Percentiles rank a stretch among this genome's conserved stretches.
Evolutionary conservation across 2,888 invertebrate species (phyloP).

Genomic region (Euproctis similis): DNA sequence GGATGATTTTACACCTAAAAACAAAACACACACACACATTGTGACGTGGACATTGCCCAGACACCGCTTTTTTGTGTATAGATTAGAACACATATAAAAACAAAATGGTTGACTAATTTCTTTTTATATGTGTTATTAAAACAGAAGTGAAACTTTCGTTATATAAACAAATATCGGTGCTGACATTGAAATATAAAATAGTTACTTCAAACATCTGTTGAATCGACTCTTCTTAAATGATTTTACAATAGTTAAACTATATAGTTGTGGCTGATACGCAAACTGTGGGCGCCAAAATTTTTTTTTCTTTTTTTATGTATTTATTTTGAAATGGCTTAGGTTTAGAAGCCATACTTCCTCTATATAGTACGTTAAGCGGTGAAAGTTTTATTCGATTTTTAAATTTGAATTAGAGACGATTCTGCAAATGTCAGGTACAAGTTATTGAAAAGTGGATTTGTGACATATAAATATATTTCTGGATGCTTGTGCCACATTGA

Average conservation of each 20-base stretch:
- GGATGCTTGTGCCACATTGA: slow-evolving; percentile 20
- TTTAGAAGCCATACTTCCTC: too few species aligned
- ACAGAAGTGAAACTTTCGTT: too few species aligned
- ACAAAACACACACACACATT: slow-evolving; percentile 67
- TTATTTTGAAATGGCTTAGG: too few species aligned
- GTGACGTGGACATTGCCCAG: slow-evolving; percentile 52
- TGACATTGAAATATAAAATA: slow-evolving; percentile 4
- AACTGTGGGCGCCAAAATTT: too few species aligned
- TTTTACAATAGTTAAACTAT: neutral
- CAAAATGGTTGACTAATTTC: too few species aligned
- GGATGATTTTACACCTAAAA: slow-evolving; percentile 75
- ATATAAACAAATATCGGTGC: slow-evolving; percentile 16
- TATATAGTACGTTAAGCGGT: neutral
- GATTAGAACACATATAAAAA: too few species aligned
- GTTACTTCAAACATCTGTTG: slow-evolving; percentile 16
- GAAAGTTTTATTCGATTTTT: neutral
- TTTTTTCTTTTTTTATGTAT: too few species aligned
- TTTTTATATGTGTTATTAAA: too few species aligned
- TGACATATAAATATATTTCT: slow-evolving; percentile 5
- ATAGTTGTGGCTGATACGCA: too few species aligned
- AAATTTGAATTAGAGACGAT: slow-evolving; percentile 8
- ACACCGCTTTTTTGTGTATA: slow-evolving; percentile 40
- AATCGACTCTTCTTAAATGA: slow-evolving; percentile 11
- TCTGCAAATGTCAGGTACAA: slow-evolving; percentile 13
- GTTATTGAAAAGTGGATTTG: slow-evolving; percentile 3